Base-by-base conservation (phyloP, 2,888 invertebrate genomes). In the Drosophila quinaria region DNA sequence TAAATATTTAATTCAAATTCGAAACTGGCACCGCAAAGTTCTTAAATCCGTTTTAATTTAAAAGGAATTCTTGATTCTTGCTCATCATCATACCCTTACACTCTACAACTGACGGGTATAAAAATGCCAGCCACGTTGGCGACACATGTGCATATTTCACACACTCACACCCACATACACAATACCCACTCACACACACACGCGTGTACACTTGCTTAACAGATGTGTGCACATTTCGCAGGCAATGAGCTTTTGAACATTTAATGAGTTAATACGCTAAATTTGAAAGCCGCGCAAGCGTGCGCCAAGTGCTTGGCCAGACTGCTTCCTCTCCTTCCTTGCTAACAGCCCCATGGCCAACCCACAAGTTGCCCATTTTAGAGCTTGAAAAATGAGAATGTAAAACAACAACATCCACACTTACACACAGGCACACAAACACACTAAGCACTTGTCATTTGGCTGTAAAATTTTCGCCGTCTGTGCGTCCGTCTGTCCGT, bases 261-360 rank as follows among this genome's bases (percentile, higher is more conserved):
- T 86, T 84, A 90, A 86, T 90, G 86, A 89, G 89, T 89, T 90
- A 86, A 90, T 89, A 81, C 76, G 86, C 69, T 70, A 78, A 74
- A 90, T 87, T 87, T 87, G 58, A 74, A 90, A 87, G 76, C 62
- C 89, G 81, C 81, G 74, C 79, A 89, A 89, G 90, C 87, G 90
- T 86, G 84, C 50, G 66, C 60, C 76, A 85, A 88, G 77, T 88
- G 70, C 70, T 81, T 55, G 63, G 31, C 70, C 65, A 81, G 65
- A 86, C 67, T 47, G 59, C 35, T 70, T 77, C 74, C 69, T 74
- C 52, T 22, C 47, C 15, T 31, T 49, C 44, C 41, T 42, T 31
- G 39, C 37, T 54, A 54, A 11, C 39, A 19, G 65, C 50, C 52
- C 42, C 74, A 49, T 66, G 37, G 42, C 52, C 72, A 47, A 35